Evolutionary conservation across 2,113 vertebrate genomes (phyloP), one percentile per base, ranked within the genome.

Genomic region (Calyptommatus sinebrachiatus): DNA sequence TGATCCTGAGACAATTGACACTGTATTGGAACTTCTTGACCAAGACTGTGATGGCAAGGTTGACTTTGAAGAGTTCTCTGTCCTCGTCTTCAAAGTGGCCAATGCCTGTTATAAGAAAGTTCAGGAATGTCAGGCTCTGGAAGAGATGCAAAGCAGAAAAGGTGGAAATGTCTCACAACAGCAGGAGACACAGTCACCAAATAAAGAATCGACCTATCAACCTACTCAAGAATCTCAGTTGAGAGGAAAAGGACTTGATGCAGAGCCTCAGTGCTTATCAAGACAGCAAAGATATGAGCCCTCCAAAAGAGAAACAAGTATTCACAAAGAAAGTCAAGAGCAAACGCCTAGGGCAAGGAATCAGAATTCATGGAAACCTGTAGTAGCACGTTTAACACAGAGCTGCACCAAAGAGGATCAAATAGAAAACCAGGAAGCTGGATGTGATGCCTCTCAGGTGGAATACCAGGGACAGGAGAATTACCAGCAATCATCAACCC

Each of bases 41-140:
- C 85, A 89, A 2, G 88, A 92, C 21, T 6, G 84, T 48, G 85
- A 84, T 0, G 66, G 83, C 57, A 87, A 83, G 35, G 83, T 93
- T 11, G 91, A 91, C 20, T 94, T 94, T 74, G 69, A 85, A 0
- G 89, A 94, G 74, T 84, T 93, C 77, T 87, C 94, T n/a, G 84
- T 90, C 45, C 85, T 94, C 18, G 77, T 91, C 28, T 93, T 94
- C 81, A 70, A 21, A 2, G 76, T 91, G 2, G 83, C 93, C 73
- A 92, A 91, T 71, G 91, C 92, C 78, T 92, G 88, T 71, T 92
- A 89, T 71, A 85, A 88, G 77, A 88, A 90, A 0, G 61, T 76
- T 7, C 91, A 53, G 9, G 68, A 90, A 18, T 60, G 12, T 29
- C 74, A 0, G 85, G 66, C 29, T 60, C 41, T 0, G 81, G 70